Evolutionary conservation across 2,888 invertebrate species (phyloP).

Genomic region (Drosophila anceps): DNA sequence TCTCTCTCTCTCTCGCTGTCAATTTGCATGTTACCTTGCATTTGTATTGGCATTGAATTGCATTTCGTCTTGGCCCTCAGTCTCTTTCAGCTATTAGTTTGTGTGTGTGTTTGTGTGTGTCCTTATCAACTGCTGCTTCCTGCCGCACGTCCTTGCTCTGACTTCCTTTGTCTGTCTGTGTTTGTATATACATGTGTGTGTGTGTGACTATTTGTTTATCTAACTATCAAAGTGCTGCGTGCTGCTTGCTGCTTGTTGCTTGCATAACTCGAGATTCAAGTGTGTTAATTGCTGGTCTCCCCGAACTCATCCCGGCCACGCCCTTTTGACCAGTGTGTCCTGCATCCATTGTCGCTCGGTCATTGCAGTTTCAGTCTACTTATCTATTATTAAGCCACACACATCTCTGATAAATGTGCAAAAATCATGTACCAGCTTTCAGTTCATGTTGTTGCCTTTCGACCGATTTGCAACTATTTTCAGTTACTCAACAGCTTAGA

Average conservation of each 20-base stretch:
- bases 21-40: conserved; percentile 78
- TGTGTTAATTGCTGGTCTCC: conserved; percentile 73
- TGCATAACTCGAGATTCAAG: conserved; percentile 67
- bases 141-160: conserved; percentile 68
- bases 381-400: conserved; percentile 55
- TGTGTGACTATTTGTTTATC: conserved; percentile 70
- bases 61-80: conserved; percentile 29
- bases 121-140: conserved; percentile 71
- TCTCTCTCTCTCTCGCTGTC: conserved; percentile 51
- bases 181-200: conserved; percentile 53
- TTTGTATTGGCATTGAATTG: conserved; percentile 75
- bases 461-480: conserved; percentile 36
- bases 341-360: conserved; percentile 11
- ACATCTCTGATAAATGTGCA: conserved; percentile 41
- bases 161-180: conserved; percentile 63
- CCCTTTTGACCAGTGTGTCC: neutral
- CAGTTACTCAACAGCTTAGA: conserved; percentile 32
- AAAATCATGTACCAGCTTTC: conserved; percentile 36
- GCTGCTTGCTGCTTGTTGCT: conserved; percentile 72
- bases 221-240: conserved; percentile 80
- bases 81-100: conserved; percentile 44
- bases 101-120: conserved; percentile 38
- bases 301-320: conserved; percentile 5
- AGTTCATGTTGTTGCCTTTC: conserved; percentile 10
- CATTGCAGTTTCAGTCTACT: conserved; percentile 43